These are phyloP conservation scores for Nanorana parkeri DNA, from an alignment of 2,113 vertebrate genomes.

Conservation along the genomic window DNA sequence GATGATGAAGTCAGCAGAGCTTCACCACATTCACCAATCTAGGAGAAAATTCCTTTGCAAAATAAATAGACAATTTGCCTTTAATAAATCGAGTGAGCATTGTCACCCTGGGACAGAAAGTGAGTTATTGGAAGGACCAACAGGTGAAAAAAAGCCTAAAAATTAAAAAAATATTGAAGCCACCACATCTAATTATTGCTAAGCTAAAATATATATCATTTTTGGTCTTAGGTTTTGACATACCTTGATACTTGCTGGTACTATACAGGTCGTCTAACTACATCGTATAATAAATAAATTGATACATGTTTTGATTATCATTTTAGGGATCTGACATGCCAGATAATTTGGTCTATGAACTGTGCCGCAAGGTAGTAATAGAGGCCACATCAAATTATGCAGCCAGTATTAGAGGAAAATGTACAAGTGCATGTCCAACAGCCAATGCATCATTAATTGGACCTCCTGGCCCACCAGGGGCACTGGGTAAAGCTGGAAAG, in stretches of 20 bases:
- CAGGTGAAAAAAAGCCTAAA: too few relatives aligned
- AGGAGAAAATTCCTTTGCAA: too few relatives aligned
- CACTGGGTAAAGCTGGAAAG: slow-evolving; percentile 66
- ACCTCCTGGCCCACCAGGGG: slow-evolving; percentile 69
- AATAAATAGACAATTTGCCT: too few relatives aligned
- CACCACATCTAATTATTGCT: not conserved
- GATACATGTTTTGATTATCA: not conserved
- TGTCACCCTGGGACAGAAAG: too few relatives aligned
- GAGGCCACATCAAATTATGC: slow-evolving; percentile 76
- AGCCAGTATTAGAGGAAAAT: slow-evolving; percentile 71
- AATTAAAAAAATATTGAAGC: too few relatives aligned
- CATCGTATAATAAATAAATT: not conserved
- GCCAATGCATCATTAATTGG: slow-evolving; percentile 74
- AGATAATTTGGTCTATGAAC: slow-evolving; percentile 76
- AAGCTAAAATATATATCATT: not conserved
- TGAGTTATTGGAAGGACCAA: too few relatives aligned
- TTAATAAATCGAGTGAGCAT: too few relatives aligned
- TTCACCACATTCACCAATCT: too few relatives aligned
- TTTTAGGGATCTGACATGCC: slow-evolving; percentile 74
- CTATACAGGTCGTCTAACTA: too few relatives aligned
- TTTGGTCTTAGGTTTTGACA: not conserved
- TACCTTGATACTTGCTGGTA: too few relatives aligned
- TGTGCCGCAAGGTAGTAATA: slow-evolving; percentile 72
- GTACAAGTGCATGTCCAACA: slow-evolving; percentile 74
- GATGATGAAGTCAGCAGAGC: too few relatives aligned